Base-by-base conservation (phyloP, 1,140 invertebrate species). In the Triops cancriformis region DNA sequence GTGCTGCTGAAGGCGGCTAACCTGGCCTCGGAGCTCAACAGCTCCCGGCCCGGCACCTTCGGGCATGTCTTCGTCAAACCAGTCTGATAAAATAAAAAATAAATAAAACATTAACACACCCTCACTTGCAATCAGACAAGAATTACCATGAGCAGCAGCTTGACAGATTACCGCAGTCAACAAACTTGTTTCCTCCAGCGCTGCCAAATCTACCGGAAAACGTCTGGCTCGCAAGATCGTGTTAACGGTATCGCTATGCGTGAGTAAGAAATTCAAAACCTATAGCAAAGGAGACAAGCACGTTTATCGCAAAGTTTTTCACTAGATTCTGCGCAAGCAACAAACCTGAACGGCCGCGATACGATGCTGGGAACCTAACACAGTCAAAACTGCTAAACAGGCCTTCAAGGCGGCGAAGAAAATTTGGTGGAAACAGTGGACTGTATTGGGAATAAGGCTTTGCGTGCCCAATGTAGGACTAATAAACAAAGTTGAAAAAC, bases 301-400 rank as follows among this genome's bases (percentile, higher is more conserved):
- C 14, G n/a, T 45, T 80, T 10, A 1, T 31, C 72, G 74, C 42
- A 51, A 77, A 26, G 18, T 76, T 43, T 51, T 43, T 76, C 41
- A 1, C 5, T 76, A 5, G 23, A n/a, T 76, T 12, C 0, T 14
- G n/a, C 6, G 26, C 26, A 12, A 72, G 72, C 12, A 37, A 45
- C 26, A 75, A 79, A 87, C 85, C 85, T 95, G 93, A 26, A 90
- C 85, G 1, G 92, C 89, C 73, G 91, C 93, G 80, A 81, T 91
- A 90, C 84, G 89, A 86, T 96, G 96, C 78, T 92, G 89, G 0
- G 90, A 88, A 45, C 94, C 93, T 9, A 96, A 85, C 0, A 93
- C 92, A 3, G 92, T 94, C 1, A 96, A 85, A 26, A 96, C 83
- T 12, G 92, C 90, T 82, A 94, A 90, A 83, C 93, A 95, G 2